Base-by-base conservation (phyloP, 1,140 invertebrate species). In the Brachionus sp. region DNA sequence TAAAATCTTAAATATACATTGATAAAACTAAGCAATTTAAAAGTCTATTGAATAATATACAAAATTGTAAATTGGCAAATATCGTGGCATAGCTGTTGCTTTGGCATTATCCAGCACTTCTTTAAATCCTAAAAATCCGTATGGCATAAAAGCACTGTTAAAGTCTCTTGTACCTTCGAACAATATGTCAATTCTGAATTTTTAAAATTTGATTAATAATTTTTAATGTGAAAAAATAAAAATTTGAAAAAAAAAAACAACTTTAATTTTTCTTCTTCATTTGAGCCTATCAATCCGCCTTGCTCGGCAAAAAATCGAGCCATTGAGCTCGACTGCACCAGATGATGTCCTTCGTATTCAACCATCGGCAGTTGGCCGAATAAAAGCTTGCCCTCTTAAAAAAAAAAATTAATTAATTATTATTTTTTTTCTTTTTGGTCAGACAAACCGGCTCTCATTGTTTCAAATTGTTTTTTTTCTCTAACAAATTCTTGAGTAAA, bases 291-390 rank as follows among this genome's bases (percentile, higher is more conserved):
- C 12, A 80, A 19, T 33, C 42, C 33, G 12, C 46, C 77, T 62
- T 44, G 16, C 4, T n/a, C 16, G 16, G 77, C 77, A 80, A 80
- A 80, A 42, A 44, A 85, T 57, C 83, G 35, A 3, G 84, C 84
- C 37, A 84, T 85, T 46, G 84, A 78, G 5, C 70, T 44, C 3
- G 82, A 83, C 44, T 85, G 84, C 5, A 84, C 84, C 23, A 85
- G 62, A 12, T 77, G 64, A 39, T 83, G 57, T 37, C 83, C 84
- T 64, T 85, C 84, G 19, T 84, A 84, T 29, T 84, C 80, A 12
- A 85, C 23, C 29, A 84, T n/a, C 16, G 84, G 84, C 12, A 85
- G 42, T 44, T 85, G 84, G 7, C 82, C 66, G 39, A 82, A 85
- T 10, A 77, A n/a, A n/a, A 84, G 29, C 75, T 83, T 77, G n/a